Evolutionary conservation across 1,140 invertebrate genomes (phyloP).

Genomic region (Lordiphosa collinella): DNA sequence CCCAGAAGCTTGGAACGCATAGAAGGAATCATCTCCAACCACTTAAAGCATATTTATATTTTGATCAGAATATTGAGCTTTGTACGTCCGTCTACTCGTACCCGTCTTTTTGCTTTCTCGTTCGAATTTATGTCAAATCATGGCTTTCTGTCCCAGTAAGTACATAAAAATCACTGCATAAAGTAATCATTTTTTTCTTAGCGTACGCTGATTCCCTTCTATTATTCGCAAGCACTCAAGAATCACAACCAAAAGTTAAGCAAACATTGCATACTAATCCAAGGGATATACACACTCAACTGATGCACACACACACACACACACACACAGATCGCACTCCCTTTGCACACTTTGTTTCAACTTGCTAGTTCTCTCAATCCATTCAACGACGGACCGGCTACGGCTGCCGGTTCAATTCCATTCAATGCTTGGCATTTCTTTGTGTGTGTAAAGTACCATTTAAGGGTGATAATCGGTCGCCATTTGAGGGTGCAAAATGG

Average conservation of each 20-base stretch:
- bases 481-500: slow-evolving; percentile 77
- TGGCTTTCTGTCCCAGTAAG: no score
- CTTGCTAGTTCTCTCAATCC: not conserved
- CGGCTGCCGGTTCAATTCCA: slow-evolving; percentile 60
- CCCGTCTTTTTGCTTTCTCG: no score
- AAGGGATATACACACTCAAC: slow-evolving; percentile 39
- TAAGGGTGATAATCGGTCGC: slow-evolving; percentile 79
- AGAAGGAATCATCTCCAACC: no score
- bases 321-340: not conserved
- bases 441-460: slow-evolving; percentile 79
- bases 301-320: slow-evolving; percentile 18
- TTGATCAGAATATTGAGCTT: no score
- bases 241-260: slow-evolving; percentile 55
- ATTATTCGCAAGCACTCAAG: slow-evolving; percentile 15
- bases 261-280: slow-evolving; percentile 67
- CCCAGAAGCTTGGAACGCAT: no score
- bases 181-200: slow-evolving; percentile 32
- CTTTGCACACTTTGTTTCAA: slow-evolving; percentile 32
- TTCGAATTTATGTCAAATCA: no score
- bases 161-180: no score
- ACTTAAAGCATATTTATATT: no score
- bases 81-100: no score
- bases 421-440: slow-evolving; percentile 71
- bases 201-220: slow-evolving; percentile 14
- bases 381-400: not conserved